These are phyloP conservation scores for Hydrophis major DNA, from an alignment of 2,797 vertebrate species.

Conservation along the genomic window DNA sequence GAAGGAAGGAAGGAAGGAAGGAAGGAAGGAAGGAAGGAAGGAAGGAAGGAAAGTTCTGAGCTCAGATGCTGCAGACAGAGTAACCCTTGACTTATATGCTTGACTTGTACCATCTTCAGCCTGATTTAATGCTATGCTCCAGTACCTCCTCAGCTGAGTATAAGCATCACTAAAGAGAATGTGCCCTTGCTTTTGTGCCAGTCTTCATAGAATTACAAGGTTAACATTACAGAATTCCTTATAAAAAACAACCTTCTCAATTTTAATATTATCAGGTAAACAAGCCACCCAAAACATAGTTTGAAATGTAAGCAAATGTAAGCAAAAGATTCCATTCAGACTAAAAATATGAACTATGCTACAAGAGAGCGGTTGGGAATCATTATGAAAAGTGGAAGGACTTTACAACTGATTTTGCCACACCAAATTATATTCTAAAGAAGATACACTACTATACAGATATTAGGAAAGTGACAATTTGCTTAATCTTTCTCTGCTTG, in stretches of 20 bases:
- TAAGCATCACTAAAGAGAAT: not conserved
- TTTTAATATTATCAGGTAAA: not conserved
- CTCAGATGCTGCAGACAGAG: not conserved
- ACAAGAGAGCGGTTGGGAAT: not conserved
- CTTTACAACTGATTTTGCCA: not conserved
- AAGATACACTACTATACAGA: not conserved
- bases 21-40: not conserved
- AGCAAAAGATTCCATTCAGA: not conserved
- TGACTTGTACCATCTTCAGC: not conserved
- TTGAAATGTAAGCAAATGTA: not conserved
- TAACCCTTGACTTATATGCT: not conserved
- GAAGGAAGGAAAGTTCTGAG: not conserved
- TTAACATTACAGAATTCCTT: not conserved
- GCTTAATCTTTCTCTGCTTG: too few species aligned
- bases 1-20: too few species aligned
- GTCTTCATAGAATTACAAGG: not conserved
- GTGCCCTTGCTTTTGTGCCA: not conserved
- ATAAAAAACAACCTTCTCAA: not conserved
- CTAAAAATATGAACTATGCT: not conserved
- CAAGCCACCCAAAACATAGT: not conserved
- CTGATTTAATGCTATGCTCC: not conserved
- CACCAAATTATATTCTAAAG: not conserved
- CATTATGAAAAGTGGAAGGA: not conserved
- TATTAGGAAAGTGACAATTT: not conserved
- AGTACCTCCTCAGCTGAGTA: not conserved